Conservation (phyloP, 1,140 invertebrate genomes). For the Neocloeon triangulifer region DNA sequence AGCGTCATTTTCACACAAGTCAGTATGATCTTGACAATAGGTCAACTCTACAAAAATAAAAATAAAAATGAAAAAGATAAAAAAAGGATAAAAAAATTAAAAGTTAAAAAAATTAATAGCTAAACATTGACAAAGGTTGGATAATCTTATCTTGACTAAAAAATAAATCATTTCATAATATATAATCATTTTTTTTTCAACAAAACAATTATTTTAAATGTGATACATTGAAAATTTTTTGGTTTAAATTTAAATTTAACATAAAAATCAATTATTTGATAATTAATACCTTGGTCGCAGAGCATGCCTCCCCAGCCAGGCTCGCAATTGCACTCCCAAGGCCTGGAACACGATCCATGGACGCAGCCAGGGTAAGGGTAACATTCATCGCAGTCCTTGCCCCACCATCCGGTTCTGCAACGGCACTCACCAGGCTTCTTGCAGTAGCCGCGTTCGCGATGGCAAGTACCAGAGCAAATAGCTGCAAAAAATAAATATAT, state of each 20-base stretch:
- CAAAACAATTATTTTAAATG: not conserved
- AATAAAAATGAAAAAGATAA: not conserved
- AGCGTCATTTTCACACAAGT: constrained; percentile 48
- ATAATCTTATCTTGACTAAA: not conserved
- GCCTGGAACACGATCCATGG: constrained; percentile 56
- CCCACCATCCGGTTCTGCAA: constrained; percentile 73
- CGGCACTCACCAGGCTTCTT: constrained; percentile 54
- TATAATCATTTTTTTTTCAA: too few species aligned
- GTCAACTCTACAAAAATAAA: constrained; percentile 33
- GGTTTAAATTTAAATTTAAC: not conserved
- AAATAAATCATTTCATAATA: not conserved
- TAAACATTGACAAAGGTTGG: not conserved
- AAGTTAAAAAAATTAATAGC: not conserved
- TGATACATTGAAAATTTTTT: not conserved
- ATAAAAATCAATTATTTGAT: not conserved
- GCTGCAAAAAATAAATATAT: too few species aligned
- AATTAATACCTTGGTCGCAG: constrained; percentile 58
- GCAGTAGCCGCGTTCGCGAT: constrained; percentile 64
- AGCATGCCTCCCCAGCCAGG: constrained; percentile 71
- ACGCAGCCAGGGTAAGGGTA: constrained; percentile 66
- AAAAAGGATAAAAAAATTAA: not conserved
- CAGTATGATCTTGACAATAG: constrained; percentile 46
- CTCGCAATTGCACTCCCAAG: constrained; percentile 74
- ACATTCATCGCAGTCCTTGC: constrained; percentile 56
- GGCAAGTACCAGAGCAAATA: constrained; percentile 59